Evolutionary conservation across 2,113 vertebrate species (phyloP).

Genomic region (Periophthalmodon schlosseri): DNA sequence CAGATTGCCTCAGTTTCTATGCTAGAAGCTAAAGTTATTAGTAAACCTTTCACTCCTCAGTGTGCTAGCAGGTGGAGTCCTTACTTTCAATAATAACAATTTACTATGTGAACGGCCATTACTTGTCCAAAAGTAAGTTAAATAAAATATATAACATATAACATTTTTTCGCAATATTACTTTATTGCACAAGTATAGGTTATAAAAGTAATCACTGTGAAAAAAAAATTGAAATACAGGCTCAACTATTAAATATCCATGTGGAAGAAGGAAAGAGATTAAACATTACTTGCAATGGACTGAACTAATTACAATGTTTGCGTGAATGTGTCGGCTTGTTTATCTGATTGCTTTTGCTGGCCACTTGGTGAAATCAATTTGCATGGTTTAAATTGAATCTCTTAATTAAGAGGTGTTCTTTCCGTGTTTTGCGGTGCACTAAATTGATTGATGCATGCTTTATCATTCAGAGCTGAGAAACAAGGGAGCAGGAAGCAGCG

Average conservation of each 20-base stretch:
- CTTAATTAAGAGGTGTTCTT: conserved; percentile 54
- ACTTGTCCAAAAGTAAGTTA: too few species aligned
- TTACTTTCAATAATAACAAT: too few species aligned
- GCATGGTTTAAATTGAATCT: conserved; percentile 56
- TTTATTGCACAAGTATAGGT: background rate
- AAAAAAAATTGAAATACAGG: background rate
- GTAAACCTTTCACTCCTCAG: too few species aligned
- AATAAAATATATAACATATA: too few species aligned
- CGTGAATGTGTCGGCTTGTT: conserved; percentile 58
- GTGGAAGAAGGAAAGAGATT: conserved; percentile 8
- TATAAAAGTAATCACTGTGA: background rate
- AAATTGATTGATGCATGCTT: conserved; percentile 60
- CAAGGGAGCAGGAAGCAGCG: conserved; percentile 17
- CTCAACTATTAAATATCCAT: background rate
- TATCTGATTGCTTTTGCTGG: conserved; percentile 51
- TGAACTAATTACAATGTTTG: conserved; percentile 54
- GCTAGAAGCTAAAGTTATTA: too few species aligned
- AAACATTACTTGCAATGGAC: conserved; percentile 23
- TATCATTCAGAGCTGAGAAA: conserved; percentile 6
- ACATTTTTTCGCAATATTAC: too few species aligned
- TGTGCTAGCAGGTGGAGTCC: too few species aligned
- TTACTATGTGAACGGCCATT: too few species aligned
- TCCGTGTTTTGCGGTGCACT: conserved; percentile 29
- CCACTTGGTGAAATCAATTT: conserved; percentile 63
- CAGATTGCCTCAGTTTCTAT: too few species aligned